phyloP scores from a whole-genome alignment of 2,113 vertebrate genomes.

The Phalacrocorax carbo region DNA sequence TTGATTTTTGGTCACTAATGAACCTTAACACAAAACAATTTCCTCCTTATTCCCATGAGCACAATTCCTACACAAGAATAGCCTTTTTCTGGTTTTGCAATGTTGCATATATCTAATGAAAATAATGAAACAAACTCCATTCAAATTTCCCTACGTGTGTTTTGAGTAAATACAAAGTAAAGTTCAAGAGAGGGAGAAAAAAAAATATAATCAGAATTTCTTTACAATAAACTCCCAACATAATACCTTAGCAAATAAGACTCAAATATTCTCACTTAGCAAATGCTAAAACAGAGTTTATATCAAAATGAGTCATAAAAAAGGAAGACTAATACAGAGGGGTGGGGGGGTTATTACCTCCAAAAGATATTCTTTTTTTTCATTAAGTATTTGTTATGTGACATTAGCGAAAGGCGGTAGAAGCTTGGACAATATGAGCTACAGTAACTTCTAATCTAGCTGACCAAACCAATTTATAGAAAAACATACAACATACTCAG shows the following conservation, averaged over 20 bases:
- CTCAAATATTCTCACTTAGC: neutral
- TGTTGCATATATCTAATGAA: neutral
- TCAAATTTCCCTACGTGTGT: neutral
- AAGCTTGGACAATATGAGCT: neutral
- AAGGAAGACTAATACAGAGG: neutral
- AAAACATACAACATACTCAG: neutral
- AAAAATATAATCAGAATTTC: neutral
- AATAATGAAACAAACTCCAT: neutral
- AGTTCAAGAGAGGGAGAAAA: neutral
- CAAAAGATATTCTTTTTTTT: neutral
- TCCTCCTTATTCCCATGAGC: neutral
- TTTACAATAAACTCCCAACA: neutral
- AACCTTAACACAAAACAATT: constrained; percentile 7
- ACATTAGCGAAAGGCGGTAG: neutral
- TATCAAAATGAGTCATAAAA: neutral
- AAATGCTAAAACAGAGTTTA: neutral
- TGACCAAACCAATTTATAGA: neutral
- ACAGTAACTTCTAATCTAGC: neutral
- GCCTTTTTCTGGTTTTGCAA: neutral
- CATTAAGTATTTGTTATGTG: neutral
- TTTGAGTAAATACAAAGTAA: neutral
- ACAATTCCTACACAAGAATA: neutral
- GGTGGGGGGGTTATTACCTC: neutral
- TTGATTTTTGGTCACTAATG: constrained; percentile 20
- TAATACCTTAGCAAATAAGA: neutral